A percentile compares a stretch with the other conserved stretches of the same genome.
phyloP scores from a whole-genome alignment of 2,797 vertebrate species.

The Danio tinwini region DNA sequence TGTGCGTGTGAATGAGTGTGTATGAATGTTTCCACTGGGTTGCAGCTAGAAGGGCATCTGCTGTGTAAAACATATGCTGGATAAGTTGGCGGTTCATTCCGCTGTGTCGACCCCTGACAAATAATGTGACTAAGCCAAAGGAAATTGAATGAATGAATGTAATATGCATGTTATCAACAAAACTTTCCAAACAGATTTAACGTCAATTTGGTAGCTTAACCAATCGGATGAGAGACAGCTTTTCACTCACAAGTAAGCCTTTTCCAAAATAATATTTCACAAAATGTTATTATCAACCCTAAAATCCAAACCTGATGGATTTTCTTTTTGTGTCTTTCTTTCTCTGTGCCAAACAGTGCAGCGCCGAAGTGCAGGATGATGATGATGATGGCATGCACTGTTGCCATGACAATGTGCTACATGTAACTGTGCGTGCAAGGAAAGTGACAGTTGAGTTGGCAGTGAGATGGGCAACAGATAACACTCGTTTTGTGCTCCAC shows the following conservation, averaged over 20 bases:
- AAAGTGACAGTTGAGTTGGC: constrained; percentile 31
- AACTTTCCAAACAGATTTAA: no score
- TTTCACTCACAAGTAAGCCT: not conserved
- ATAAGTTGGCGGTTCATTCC: no score
- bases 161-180: no score
- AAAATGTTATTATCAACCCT: not conserved
- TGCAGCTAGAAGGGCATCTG: no score
- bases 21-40: no score
- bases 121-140: no score
- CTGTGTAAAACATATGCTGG: no score
- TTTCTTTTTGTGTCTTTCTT: constrained; percentile 5
- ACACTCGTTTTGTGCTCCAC: constrained; percentile 22
- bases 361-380: constrained; percentile 17
- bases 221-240: not conserved
- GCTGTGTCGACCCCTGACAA: no score
- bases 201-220: no score
- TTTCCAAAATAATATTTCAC: not conserved
- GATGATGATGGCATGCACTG: constrained; percentile 36
- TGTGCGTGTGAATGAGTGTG: no score
- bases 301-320: not conserved
- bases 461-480: constrained; percentile 33
- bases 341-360: constrained; percentile 12
- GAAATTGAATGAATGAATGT: no score
- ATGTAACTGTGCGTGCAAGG: constrained; percentile 22
- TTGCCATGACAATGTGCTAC: constrained; percentile 42